Conservation (phyloP, 1,140 invertebrate species). For the Drosophila insularis region DNA sequence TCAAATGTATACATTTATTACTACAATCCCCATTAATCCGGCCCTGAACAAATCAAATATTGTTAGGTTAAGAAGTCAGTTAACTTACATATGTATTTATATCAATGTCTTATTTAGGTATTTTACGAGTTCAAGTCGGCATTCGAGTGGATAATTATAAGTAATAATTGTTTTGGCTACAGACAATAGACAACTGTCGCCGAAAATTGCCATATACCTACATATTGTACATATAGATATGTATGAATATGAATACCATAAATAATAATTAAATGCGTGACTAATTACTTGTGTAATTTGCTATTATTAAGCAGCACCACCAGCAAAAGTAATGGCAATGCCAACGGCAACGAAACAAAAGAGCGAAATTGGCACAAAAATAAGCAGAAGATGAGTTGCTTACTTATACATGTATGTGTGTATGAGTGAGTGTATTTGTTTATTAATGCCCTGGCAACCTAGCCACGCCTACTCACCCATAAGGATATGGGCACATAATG, state of each 20-base stretch:
- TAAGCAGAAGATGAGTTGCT: conserved; percentile 46
- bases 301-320: conserved; percentile 63
- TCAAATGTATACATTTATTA: background rate
- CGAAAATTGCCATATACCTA: conserved; percentile 13
- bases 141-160: conserved; percentile 56
- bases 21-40: background rate
- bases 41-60: background rate
- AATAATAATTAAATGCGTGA: conserved; percentile 82
- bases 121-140: conserved; percentile 7
- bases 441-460: conserved; percentile 10
- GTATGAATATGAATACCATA: conserved; percentile 40
- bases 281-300: conserved; percentile 81
- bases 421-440: background rate
- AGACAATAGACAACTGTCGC: conserved; percentile 21
- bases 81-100: conserved; percentile 30
- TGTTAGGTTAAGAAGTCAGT: background rate
- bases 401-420: background rate
- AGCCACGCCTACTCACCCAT: conserved; percentile 19
- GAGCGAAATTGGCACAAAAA: conserved; percentile 48
- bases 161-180: conserved; percentile 17
- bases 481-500: conserved; percentile 44
- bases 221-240: background rate
- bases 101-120: conserved; percentile 20
- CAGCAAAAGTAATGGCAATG: background rate
- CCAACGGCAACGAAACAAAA: conserved; percentile 29